Evolutionary conservation across 2,888 invertebrate genomes (phyloP), one percentile per base, ranked within the genome.

Genomic region (Pterostichus niger): DNA sequence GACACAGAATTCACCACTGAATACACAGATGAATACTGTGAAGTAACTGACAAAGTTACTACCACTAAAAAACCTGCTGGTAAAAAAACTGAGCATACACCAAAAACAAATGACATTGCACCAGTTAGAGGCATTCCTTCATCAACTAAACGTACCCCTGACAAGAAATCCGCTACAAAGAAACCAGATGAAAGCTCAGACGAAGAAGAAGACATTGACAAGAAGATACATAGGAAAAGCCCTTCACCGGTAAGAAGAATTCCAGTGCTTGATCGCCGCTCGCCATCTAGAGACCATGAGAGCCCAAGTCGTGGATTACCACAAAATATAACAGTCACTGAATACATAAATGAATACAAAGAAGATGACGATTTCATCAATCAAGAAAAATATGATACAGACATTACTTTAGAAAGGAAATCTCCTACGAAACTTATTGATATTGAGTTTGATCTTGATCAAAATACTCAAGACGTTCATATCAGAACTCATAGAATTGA

Each of bases 401-500:
- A 81, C 40, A 81, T 81, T 11, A 81, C 56, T 82, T 46, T 82
- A n/a, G 46, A 61, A 13, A 64, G 13, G 7, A 33, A 49, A n/a
- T 64, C 79, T 15, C 40, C 73, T 9, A 40, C 40, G 1, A 40
- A 40, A 40, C 40, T 40, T 40, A 40, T 9, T 6, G 59, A 75
- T 4, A 15, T 61, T 24, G 64, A 79, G 13, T 79, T 64, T 1
- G 15, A 68, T 79, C 11, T 79, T 17, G 82, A 82, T 13, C 75
- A 82, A 75, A 46, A 59, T 49, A 40, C 15, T 33, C 82, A 82
- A 49, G 46, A 75, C 6, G 31, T 86, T 49, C 86, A 87, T 84
- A 83, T 86, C 6, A 85, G 87, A 84, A 87, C 88, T 3, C 87
- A 88, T 35, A 85, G 87, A 76, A 86, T 87, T 49, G 87, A 88